These are phyloP conservation scores for Saxicola maurus DNA, from an alignment of 2,797 vertebrate species.

Conservation along the genomic window DNA sequence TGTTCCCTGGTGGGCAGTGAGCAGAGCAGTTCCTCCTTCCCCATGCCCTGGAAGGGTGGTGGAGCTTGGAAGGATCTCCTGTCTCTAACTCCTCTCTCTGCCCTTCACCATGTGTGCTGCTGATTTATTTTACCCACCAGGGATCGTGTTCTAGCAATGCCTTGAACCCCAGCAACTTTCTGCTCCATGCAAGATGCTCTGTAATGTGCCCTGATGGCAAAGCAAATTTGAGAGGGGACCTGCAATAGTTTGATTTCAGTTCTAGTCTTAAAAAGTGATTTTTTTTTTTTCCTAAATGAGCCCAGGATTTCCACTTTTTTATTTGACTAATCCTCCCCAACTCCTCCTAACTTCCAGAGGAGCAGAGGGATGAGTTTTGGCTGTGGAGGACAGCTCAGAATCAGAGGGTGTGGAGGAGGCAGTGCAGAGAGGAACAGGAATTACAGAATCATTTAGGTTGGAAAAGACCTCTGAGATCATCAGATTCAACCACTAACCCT, in stretches of 20 bases:
- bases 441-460: neutral
- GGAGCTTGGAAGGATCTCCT: neutral
- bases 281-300: neutral
- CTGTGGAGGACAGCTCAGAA: neutral
- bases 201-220: neutral
- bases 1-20: neutral
- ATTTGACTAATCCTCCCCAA: neutral
- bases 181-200: neutral
- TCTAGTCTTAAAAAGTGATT: neutral
- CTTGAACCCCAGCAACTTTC: neutral
- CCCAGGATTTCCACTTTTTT: neutral
- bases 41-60: neutral
- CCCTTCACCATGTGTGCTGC: neutral
- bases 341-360: neutral
- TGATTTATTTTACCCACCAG: neutral
- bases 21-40: neutral
- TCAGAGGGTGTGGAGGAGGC: accelerated
- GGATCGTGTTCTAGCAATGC: neutral
- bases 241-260: neutral
- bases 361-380: neutral
- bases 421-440: neutral
- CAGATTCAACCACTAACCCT: neutral
- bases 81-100: neutral
- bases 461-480: neutral
- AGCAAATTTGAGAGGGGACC: neutral